Percentiles rank a stretch among this genome's conserved stretches.
Conservation (phyloP, 2,888 invertebrate species). For the Ligdia adustata region DNA sequence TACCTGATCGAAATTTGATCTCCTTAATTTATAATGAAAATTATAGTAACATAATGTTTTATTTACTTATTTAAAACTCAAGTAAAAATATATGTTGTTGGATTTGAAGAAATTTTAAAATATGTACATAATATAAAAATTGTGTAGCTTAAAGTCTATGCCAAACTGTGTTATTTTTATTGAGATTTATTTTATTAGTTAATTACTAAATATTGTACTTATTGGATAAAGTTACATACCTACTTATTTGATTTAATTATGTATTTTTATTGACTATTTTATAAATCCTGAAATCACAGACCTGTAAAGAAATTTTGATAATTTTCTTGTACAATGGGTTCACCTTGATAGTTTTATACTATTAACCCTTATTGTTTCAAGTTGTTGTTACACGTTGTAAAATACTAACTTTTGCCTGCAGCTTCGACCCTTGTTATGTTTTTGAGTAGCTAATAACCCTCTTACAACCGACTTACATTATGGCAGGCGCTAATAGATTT, state of each 20-base stretch:
- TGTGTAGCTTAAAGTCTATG: constrained; percentile 49
- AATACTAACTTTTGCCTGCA: no score
- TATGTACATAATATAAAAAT: constrained; percentile 43
- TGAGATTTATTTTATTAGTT: constrained; percentile 67
- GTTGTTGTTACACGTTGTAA: no score
- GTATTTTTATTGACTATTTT: constrained; percentile 8
- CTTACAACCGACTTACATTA: no score
- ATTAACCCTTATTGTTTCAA: no score
- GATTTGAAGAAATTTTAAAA: constrained; percentile 53
- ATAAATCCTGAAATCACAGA: no score
- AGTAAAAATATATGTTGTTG: constrained; percentile 53
- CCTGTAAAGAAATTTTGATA: no score
- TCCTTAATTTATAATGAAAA: constrained; percentile 66
- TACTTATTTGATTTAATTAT: constrained; percentile 23
- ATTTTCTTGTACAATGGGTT: no score
- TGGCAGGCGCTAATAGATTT: no score
- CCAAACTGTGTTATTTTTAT: constrained; percentile 72
- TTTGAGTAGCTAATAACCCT: no score
- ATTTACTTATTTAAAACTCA: constrained; percentile 57
- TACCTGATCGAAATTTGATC: constrained; percentile 82
- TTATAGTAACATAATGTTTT: constrained; percentile 53
- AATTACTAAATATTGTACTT: constrained; percentile 56
- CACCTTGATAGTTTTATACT: no score
- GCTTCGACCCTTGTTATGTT: no score
- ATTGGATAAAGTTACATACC: constrained; percentile 42